phyloP scores from a whole-genome alignment of 2,888 invertebrate species.

The Fragum sueziense region DNA sequence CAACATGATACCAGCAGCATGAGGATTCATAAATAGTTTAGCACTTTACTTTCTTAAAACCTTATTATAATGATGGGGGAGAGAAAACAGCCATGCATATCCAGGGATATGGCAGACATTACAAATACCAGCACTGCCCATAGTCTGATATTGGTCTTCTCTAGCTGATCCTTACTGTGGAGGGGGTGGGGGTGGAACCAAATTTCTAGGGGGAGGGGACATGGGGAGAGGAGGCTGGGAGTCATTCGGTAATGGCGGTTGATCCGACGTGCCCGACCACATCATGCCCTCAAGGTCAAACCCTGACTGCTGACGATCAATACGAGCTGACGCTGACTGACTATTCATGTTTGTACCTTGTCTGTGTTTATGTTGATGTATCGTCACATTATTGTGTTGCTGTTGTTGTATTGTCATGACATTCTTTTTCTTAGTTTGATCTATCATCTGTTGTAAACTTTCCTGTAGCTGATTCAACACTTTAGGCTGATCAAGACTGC shows the following conservation, averaged over 20 bases:
- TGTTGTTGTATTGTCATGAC: slow-evolving; percentile 15
- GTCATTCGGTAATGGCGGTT: slow-evolving; percentile 25
- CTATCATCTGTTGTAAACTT: slow-evolving; percentile 34
- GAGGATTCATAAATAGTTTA: no score
- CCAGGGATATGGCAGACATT: no score
- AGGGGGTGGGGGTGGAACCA: slow-evolving; percentile 61
- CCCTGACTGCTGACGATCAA: slow-evolving; percentile 57
- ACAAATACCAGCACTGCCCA: no score
- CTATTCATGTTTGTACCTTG: neutral
- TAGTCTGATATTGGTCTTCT: no score
- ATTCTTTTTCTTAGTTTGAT: slow-evolving; percentile 25
- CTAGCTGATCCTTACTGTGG: no score
- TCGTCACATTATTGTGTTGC: slow-evolving; percentile 1
- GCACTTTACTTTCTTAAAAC: no score
- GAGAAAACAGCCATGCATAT: no score
- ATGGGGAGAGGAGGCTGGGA: slow-evolving; percentile 54
- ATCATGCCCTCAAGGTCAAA: slow-evolving; percentile 61
- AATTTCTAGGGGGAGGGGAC: slow-evolving; percentile 59
- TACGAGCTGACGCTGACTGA: neutral
- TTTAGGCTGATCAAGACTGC: slow-evolving; percentile 21
- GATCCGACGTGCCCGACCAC: slow-evolving; percentile 35
- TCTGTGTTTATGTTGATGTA: slow-evolving; percentile 23
- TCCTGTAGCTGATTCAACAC: slow-evolving; percentile 45
- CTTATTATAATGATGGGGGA: no score
- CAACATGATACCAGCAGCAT: no score